phyloP scores from a whole-genome alignment of 2,113 vertebrate genomes.

The Poeciliopsis retropinna region DNA sequence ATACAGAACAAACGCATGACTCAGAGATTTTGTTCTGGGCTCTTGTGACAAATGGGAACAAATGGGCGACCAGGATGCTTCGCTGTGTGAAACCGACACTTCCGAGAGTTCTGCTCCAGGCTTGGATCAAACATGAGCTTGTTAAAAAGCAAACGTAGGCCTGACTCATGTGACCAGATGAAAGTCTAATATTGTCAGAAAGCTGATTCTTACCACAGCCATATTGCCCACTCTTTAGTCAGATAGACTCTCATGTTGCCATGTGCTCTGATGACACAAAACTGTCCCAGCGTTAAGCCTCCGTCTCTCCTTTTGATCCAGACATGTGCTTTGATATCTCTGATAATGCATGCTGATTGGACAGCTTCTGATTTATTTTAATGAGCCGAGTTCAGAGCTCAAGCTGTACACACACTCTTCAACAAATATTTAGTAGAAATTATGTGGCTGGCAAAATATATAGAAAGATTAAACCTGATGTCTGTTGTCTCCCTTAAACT shows the following conservation, averaged over 20 bases:
- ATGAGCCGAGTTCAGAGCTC: constrained; percentile 4
- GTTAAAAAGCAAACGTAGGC: constrained; percentile 3
- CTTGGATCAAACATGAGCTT: neutral
- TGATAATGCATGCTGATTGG: constrained; percentile 15
- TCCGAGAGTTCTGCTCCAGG: neutral
- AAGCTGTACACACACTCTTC: constrained; percentile 8
- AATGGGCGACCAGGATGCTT: too few relatives aligned
- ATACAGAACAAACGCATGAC: too few relatives aligned
- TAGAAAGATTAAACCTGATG: constrained; percentile 8
- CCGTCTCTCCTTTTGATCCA: constrained; percentile 4
- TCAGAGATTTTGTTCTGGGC: too few relatives aligned
- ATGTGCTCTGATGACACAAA: neutral
- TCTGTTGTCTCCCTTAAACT: too few relatives aligned
- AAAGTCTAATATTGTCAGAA: neutral
- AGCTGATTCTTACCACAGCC: neutral
- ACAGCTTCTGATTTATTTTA: constrained; percentile 9
- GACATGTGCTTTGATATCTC: constrained; percentile 5
- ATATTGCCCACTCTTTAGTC: neutral
- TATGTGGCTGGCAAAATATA: neutral
- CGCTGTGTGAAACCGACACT: too few relatives aligned
- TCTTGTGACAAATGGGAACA: too few relatives aligned
- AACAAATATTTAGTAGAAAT: constrained; percentile 27
- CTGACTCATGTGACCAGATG: neutral
- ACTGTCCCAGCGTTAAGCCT: neutral
- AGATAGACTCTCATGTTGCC: neutral